A percentile compares a stretch with the other conserved stretches of the same genome.
Evolutionary conservation across 2,113 vertebrate genomes (phyloP).

Genomic region (Trinectes maculatus): DNA sequence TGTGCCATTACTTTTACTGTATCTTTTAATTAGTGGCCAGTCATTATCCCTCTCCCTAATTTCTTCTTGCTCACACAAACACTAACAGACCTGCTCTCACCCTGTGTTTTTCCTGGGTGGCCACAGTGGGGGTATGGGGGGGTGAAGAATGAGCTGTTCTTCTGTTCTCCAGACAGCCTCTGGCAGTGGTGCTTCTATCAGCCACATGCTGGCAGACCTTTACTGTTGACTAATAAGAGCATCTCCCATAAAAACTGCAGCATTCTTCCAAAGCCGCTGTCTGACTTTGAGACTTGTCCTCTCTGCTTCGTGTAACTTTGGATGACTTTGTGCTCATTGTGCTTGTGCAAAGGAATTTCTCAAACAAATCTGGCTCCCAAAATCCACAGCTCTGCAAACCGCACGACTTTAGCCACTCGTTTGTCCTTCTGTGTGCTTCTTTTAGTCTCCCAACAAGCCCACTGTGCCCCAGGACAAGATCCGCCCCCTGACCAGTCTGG

Average conservation of each 20-base stretch:
- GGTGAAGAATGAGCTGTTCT: conserved; percentile 60
- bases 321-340: conserved; percentile 43
- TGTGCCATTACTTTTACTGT: conserved; percentile 46
- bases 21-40: conserved; percentile 54
- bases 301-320: conserved; percentile 50
- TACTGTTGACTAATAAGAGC: conserved; percentile 69
- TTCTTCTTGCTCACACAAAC: conserved; percentile 30
- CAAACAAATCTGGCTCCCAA: conserved; percentile 20
- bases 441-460: conserved; percentile 94
- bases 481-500: conserved; percentile 94
- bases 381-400: conserved; percentile 3
- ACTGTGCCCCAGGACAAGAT: conserved; percentile 93
- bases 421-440: conserved; percentile 25
- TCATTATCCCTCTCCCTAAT: conserved; percentile 38
- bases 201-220: conserved; percentile 72
- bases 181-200: conserved; percentile 67
- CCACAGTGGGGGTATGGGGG: conserved; percentile 41
- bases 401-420: neutral
- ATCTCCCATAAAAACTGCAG: conserved; percentile 47
- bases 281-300: conserved; percentile 53
- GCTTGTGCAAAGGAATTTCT: conserved; percentile 29
- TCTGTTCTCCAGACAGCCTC: conserved; percentile 62
- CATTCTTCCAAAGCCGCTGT: conserved; percentile 36
- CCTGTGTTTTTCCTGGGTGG: conserved; percentile 24
- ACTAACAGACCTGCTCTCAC: conserved; percentile 18